Conservation (phyloP, 2,888 invertebrate genomes). For the Mesorhabditis belari region DNA sequence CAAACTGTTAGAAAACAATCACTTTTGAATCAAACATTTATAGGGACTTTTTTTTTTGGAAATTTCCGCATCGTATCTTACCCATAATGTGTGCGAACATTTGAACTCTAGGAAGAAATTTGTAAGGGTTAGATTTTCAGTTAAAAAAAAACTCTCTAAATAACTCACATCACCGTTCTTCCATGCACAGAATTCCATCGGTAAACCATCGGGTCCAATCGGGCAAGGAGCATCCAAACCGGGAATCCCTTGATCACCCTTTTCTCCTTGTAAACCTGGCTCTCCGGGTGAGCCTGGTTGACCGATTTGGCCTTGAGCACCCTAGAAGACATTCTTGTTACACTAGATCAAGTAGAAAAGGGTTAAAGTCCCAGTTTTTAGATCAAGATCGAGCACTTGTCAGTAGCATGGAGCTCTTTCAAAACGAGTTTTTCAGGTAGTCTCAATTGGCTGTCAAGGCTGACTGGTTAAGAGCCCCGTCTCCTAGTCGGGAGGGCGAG, state of each 20-base stretch:
- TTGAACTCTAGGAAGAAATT: not conserved
- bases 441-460: too few species aligned
- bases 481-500: too few species aligned
- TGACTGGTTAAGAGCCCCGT: too few species aligned
- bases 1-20: not conserved
- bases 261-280: conserved; percentile 11
- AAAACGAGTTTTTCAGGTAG: too few species aligned
- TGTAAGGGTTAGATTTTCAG: too few species aligned
- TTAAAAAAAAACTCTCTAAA: too few species aligned
- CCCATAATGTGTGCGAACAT: not conserved
- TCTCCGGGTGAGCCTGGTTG: conserved; percentile 25
- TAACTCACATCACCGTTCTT: conserved; percentile 41
- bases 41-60: too few species aligned
- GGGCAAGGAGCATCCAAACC: conserved; percentile 98
- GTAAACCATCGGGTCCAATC: conserved; percentile 86
- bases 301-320: conserved; percentile 38
- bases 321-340: conserved; percentile 9
- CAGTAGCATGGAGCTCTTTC: too few species aligned
- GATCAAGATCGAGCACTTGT: not conserved
- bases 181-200: conserved; percentile 76
- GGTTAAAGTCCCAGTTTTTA: not conserved
- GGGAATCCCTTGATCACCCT: conserved; percentile 69
- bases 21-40: too few species aligned
- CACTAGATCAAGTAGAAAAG: not conserved
- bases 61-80: not conserved